Conservation (phyloP, 2,797 vertebrate genomes). For the Anisognathus igniventris region DNA sequence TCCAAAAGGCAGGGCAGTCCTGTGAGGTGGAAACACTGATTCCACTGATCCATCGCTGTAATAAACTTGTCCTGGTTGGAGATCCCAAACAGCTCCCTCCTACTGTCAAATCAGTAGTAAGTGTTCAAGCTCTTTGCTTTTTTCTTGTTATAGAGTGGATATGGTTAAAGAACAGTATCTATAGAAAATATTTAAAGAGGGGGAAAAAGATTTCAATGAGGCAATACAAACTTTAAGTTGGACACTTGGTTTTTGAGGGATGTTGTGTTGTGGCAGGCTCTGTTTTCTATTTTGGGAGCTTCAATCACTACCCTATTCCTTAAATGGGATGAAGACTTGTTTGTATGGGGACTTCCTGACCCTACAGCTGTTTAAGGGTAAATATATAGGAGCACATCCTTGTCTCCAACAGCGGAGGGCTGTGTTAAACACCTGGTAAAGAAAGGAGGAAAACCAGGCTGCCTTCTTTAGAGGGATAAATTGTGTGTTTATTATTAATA, state of each 20-base stretch:
- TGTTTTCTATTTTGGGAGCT: neutral
- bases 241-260: neutral
- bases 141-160: neutral
- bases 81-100: constrained; percentile 86
- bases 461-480: neutral
- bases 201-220: accelerated
- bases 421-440: neutral
- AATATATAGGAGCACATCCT: neutral
- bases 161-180: neutral
- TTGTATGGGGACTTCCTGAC: neutral
- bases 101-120: constrained; percentile 83
- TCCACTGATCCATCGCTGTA: constrained; percentile 81
- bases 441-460: neutral
- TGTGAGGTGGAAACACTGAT: constrained; percentile 85
- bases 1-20: constrained; percentile 82
- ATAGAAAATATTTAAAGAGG: neutral
- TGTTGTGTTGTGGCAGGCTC: neutral
- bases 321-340: neutral
- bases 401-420: neutral
- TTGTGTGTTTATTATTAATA: too few relatives aligned
- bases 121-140: neutral
- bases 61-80: constrained; percentile 81
- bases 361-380: neutral
- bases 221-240: neutral
- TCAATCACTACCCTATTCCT: neutral